Percentiles rank a stretch among this genome's conserved stretches.
phyloP scores from a whole-genome alignment of 1,140 invertebrate genomes.

The Drosophila ambigua region DNA sequence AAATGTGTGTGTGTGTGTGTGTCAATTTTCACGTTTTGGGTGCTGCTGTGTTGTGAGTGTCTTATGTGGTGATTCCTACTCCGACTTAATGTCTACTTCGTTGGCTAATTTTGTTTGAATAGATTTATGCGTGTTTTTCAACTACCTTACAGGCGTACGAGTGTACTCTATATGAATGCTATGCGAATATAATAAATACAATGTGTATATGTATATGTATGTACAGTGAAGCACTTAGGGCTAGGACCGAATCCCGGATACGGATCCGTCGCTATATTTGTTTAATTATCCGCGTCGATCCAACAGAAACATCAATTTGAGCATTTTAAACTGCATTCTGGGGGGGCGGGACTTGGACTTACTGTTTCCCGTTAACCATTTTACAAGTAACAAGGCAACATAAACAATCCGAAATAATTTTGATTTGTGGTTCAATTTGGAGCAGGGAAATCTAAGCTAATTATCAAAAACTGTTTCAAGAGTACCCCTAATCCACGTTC shows the following conservation, averaged over 20 bases:
- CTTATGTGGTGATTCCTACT: conserved; percentile 21
- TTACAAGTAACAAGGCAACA: no score
- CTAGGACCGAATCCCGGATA: conserved; percentile 13
- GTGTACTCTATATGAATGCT: conserved; percentile 33
- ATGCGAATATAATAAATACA: conserved; percentile 46
- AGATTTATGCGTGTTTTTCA: conserved; percentile 82
- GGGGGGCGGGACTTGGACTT: conserved; percentile 1
- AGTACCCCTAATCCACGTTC: no score
- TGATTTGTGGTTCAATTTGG: no score
- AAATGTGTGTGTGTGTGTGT: conserved; percentile 22
- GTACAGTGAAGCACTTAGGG: conserved; percentile 48
- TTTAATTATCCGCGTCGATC: conserved; percentile 29
- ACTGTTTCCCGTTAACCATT: not conserved
- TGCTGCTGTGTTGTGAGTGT: conserved; percentile 46
- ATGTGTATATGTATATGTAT: conserved; percentile 41
- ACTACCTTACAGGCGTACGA: conserved; percentile 57
- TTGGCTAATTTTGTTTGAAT: conserved; percentile 75
- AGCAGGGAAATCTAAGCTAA: no score
- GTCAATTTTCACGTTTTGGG: conserved; percentile 42
- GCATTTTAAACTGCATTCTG: conserved; percentile 66
- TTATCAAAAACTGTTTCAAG: no score
- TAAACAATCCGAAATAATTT: no score
- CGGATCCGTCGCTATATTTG: conserved; percentile 22
- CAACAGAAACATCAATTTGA: conserved; percentile 56
- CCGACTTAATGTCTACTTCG: conserved; percentile 58